Conservation (phyloP, 2,888 invertebrate species). For the Drosophila gaucha region DNA sequence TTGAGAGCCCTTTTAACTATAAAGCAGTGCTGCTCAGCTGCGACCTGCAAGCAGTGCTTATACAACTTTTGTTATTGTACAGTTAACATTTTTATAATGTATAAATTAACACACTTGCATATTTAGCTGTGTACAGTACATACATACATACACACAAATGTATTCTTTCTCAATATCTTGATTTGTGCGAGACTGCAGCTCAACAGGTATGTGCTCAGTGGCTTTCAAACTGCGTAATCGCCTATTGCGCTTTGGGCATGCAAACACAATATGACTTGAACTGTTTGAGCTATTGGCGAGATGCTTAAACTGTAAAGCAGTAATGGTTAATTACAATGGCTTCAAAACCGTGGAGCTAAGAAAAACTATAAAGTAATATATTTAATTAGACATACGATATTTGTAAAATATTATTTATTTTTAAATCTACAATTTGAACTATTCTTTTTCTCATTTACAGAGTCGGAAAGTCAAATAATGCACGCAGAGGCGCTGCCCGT, state of each 20-base stretch:
- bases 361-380: neutral
- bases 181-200: constrained; percentile 6
- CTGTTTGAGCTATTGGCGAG: neutral
- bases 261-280: neutral
- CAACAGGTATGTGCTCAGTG: constrained; percentile 19
- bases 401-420: no score
- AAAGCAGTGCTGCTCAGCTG: neutral
- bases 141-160: neutral
- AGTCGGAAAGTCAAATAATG: constrained; percentile 78
- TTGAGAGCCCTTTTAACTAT: neutral
- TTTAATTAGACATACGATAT: no score
- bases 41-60: neutral
- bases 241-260: constrained; percentile 1
- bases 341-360: neutral
- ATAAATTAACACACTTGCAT: no score
- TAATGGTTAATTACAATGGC: neutral
- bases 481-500: constrained; percentile 68
- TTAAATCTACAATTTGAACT: neutral
- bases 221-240: constrained; percentile 26
- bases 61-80: constrained; percentile 6
- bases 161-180: neutral
- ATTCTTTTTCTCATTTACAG: constrained; percentile 39
- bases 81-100: no score
- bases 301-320: constrained; percentile 4
- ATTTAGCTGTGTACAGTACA: no score